Evolutionary conservation across 2,797 vertebrate genomes (phyloP).

Genomic region (Meriones psammophilus): DNA sequence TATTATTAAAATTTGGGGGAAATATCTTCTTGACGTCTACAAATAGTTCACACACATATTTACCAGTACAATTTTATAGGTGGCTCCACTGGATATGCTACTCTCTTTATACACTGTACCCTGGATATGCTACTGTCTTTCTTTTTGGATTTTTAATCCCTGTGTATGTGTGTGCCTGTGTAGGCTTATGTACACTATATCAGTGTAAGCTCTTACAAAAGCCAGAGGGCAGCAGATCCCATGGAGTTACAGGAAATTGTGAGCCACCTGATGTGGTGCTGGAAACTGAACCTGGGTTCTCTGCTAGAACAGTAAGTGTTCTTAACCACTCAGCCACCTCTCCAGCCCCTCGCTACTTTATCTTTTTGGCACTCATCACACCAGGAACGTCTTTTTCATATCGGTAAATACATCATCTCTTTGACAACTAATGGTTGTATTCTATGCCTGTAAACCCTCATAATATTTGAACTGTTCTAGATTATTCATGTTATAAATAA

Average conservation of each 20-base stretch:
- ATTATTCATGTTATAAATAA: slow-evolving; percentile 16
- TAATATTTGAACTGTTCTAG: slow-evolving; percentile 9
- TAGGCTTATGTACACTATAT: not conserved
- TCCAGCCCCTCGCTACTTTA: not conserved
- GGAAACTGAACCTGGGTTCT: not conserved
- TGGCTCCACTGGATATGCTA: not conserved
- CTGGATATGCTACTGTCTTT: not conserved
- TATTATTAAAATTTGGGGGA: not conserved
- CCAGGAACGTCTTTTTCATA: slow-evolving; percentile 43
- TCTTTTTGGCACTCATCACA: not conserved
- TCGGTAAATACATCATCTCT: not conserved
- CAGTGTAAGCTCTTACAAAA: not conserved
- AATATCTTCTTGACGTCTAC: not conserved
- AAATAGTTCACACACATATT: not conserved
- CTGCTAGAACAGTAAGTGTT: too few relatives aligned
- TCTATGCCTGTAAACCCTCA: not conserved
- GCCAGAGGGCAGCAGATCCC: too few relatives aligned
- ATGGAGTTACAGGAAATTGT: not conserved
- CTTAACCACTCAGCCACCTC: not conserved
- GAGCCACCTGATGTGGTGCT: not conserved
- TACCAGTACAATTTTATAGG: not conserved
- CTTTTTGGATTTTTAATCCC: too few relatives aligned
- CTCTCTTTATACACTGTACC: too few relatives aligned
- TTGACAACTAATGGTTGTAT: slow-evolving; percentile 18
- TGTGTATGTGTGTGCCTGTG: not conserved